A percentile compares a stretch with the other conserved stretches of the same genome.
Conservation (phyloP, 2,888 invertebrate genomes). For the Volucella inflata region DNA sequence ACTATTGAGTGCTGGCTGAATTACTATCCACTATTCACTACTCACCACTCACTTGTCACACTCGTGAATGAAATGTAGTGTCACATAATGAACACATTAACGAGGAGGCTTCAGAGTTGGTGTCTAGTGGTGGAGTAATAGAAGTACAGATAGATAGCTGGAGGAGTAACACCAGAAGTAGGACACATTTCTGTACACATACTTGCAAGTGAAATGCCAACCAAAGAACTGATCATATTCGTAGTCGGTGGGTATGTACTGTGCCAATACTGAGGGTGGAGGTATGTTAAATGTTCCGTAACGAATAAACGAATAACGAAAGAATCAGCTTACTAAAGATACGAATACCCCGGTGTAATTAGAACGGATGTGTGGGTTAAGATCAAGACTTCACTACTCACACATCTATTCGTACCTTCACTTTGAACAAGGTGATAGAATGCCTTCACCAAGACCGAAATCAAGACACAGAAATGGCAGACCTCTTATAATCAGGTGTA, state of each 20-base stretch:
- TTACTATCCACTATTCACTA: conserved; percentile 5
- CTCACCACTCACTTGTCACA: not conserved
- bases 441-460: too few species aligned
- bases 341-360: too few species aligned
- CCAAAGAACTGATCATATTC: conserved; percentile 6
- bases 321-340: not conserved
- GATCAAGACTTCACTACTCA: too few species aligned
- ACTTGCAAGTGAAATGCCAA: not conserved
- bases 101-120: not conserved
- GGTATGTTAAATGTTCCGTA: conserved; percentile 57
- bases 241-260: not conserved
- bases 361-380: too few species aligned
- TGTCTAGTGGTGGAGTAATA: not conserved
- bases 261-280: not conserved
- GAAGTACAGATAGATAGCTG: not conserved
- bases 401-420: too few species aligned
- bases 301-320: conserved; percentile 10
- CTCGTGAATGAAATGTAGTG: conserved; percentile 21
- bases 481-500: not conserved
- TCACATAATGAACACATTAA: conserved; percentile 51
- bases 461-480: not conserved
- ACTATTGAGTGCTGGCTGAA: conserved; percentile 38
- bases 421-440: too few species aligned
- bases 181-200: not conserved
- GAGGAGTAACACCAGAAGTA: not conserved